phyloP scores from a whole-genome alignment of 2,113 vertebrate species.

The Sminthopsis crassicaudata region DNA sequence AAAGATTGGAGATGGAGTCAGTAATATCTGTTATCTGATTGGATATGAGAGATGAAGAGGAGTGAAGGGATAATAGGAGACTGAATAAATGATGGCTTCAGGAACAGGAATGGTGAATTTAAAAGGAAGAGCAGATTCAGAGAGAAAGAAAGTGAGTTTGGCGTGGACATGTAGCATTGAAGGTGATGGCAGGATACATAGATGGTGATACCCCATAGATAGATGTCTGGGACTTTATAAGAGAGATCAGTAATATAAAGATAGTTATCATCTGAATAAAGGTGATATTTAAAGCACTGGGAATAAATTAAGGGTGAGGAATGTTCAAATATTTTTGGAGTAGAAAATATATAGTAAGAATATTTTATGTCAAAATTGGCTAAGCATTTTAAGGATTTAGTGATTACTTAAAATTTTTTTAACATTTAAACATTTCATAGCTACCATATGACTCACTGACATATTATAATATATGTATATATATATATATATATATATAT shows the following conservation, averaged over 20 bases:
- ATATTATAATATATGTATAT: constrained; percentile 26
- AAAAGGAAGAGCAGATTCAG: neutral
- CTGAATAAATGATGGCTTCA: neutral
- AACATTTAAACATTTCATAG: constrained; percentile 25
- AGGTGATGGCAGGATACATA: neutral
- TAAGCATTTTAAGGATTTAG: constrained; percentile 28
- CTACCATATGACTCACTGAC: constrained; percentile 8
- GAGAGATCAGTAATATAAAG: neutral
- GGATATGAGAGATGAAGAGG: neutral
- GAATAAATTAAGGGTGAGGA: neutral
- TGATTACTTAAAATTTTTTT: constrained; percentile 32
- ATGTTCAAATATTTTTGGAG: neutral
- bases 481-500: too few relatives aligned
- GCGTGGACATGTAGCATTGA: neutral
- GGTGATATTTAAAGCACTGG: neutral
- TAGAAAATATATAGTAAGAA: neutral
- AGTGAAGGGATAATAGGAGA: neutral
- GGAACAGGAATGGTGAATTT: neutral
- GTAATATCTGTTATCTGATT: neutral
- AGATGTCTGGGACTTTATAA: neutral
- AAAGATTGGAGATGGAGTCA: neutral
- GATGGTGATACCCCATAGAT: neutral
- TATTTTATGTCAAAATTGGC: neutral
- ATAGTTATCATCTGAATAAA: neutral
- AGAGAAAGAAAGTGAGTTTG: neutral